Percentiles rank a stretch among this genome's conserved stretches.
These are phyloP conservation scores for Macrophya alboannulata DNA, from an alignment of 2,888 invertebrate genomes.

Conservation along the genomic window DNA sequence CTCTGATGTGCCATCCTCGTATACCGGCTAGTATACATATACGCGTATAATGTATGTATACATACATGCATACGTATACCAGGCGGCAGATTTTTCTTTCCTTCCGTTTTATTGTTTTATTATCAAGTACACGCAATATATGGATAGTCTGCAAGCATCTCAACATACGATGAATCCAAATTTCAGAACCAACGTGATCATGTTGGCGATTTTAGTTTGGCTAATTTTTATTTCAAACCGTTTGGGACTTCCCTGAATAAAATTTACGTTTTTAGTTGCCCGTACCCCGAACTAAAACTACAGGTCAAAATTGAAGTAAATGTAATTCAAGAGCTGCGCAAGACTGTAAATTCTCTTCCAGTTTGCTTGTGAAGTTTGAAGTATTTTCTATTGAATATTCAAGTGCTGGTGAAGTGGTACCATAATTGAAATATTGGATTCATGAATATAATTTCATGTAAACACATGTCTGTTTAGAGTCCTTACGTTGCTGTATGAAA, in stretches of 20 bases:
- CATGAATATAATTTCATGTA: neutral
- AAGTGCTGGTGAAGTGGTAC: neutral
- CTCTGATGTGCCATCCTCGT: constrained; percentile 65
- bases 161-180: neutral
- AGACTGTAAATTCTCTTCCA: neutral
- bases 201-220: neutral
- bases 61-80: neutral
- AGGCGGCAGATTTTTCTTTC: neutral
- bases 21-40: neutral
- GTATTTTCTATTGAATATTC: neutral
- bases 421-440: neutral
- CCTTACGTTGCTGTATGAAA: neutral
- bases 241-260: neutral
- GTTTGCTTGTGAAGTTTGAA: neutral
- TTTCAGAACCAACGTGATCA: no score
- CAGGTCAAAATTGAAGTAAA: neutral
- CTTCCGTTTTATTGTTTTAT: constrained; percentile 32
- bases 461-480: neutral
- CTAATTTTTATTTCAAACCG: neutral
- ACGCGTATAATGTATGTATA: no score
- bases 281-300: neutral
- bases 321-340: neutral
- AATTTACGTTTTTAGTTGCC: neutral
- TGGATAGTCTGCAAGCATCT: neutral
- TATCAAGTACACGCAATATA: neutral